Evolutionary conservation across 2,888 invertebrate species (phyloP), one percentile per base, ranked within the genome.

Genomic region (Trissoscelio sp.): DNA sequence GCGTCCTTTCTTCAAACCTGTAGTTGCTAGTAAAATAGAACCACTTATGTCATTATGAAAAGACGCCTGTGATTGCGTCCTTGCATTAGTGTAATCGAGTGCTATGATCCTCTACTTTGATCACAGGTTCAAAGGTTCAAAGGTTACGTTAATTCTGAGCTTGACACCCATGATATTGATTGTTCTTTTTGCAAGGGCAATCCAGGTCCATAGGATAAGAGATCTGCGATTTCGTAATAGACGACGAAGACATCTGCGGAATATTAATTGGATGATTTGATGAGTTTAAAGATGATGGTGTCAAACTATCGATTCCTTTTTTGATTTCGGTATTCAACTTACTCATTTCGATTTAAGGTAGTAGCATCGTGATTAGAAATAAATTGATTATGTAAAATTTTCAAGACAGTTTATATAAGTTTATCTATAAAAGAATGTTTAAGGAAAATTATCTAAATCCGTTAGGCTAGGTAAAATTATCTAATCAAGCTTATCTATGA

Each of bases 51-150:
- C 48, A 78, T 70, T 70, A 70, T 67, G 69, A 70, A 48, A 34
- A 42, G 44, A 31, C 55, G 42, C 64, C 70, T 70, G 69, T 62
- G 53, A 64, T 78, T 55, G 70, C 64, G 62, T 60, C 67, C 78
- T 62, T 53, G 62, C 44, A 28, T 44, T 69, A 70, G 69, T 69
- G 42, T 60, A n/a, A 70, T 57, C 62, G 46, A 62, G 57, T 51
- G 73, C 53, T 58, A 53, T 60, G 58, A 53, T 79, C 73, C 72
- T 73, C 55, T 67, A 73, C 79, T 79, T 79, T 79, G 79, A 79
- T 73, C 66, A 57, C 60, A 48, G 73, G 42, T 58, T 79, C 73
- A 79, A 79, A 73, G 73, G 57, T 60, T n/a, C 75, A 44, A 77
- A 34, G n/a, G n/a, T n/a, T n/a, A n/a, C n/a, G n/a, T 58, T 57